Conservation (phyloP, 1,140 invertebrate genomes). For the Drosophila pachea region DNA sequence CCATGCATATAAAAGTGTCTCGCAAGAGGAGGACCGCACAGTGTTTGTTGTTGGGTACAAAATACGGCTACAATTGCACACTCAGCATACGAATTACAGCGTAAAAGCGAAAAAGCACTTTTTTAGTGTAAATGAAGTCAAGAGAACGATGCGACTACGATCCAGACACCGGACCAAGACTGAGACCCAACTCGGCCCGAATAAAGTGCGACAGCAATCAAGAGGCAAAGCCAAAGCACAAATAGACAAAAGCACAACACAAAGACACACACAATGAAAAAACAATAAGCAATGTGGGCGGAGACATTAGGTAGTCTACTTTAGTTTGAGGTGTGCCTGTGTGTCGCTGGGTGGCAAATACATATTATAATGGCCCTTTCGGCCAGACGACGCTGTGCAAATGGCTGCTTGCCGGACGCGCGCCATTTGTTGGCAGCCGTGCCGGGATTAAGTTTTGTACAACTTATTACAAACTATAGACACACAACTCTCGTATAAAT, state of each 20-base stretch:
- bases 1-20: slow-evolving; percentile 73
- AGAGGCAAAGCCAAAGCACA: slow-evolving; percentile 49
- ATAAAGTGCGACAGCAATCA: slow-evolving; percentile 71
- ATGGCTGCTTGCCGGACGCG: slow-evolving; percentile 37
- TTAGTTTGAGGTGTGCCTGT: slow-evolving; percentile 28
- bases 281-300: slow-evolving; percentile 60
- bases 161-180: slow-evolving; percentile 1
- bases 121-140: slow-evolving; percentile 57
- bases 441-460: slow-evolving; percentile 68
- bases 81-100: slow-evolving; percentile 76
- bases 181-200: slow-evolving; percentile 39
- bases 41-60: slow-evolving; percentile 50
- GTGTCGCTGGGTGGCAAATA: slow-evolving; percentile 15
- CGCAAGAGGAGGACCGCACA: slow-evolving; percentile 34
- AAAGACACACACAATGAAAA: slow-evolving; percentile 50
- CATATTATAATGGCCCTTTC: slow-evolving; percentile 55
- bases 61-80: slow-evolving; percentile 76
- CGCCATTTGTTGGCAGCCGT: slow-evolving; percentile 40
- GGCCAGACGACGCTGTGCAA: slow-evolving; percentile 27
- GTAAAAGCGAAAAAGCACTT: slow-evolving; percentile 66
- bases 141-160: slow-evolving; percentile 18
- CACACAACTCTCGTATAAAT: slow-evolving; percentile 43
- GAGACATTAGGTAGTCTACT: neutral
- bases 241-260: slow-evolving; percentile 61
- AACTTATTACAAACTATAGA: slow-evolving; percentile 70